Evolutionary conservation across 2,888 invertebrate species (phyloP), one percentile per base, ranked within the genome.

Genomic region (Scaptomyza parva): DNA sequence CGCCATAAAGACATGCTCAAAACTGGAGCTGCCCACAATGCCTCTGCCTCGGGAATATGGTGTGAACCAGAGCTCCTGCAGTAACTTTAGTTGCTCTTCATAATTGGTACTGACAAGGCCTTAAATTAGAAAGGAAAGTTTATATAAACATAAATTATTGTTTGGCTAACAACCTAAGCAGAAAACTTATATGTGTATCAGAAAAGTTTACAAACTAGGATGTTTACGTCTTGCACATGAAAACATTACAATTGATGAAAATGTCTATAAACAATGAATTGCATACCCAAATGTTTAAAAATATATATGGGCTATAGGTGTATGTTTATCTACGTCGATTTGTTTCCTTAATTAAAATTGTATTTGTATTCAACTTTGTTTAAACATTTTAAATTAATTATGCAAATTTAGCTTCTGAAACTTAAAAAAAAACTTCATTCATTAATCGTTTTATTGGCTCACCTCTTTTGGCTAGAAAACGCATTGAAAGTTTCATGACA

Each of bases 1-100:
- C 0, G 90, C 89, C 58, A 90, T 65, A 45, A 90, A 90, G 0
- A 90, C 86, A 52, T 90, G 90, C 55, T 90, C 90, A 43, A 90
- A 90, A 17, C 89, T 89, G 1, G 90, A 90, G 54, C 90, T 90
- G n/a, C 90, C 83, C n/a, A 88, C 50, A 18, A 78, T 75, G 8
- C 82, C 78, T 3, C 77, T 80, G 0, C 86, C 88, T 0, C 90
- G 81, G 2, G 90, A 88, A 37, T 89, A 90, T 0, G 82, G 90
- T 3, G 89, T 85, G 41, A 90, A 90, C 90, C 90, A 90, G 0
- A 88, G 78, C 0, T 89, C 83, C 30, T 78, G 75, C 1, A 90
- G 77, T 3, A 90, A 53, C 14, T 80, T 76, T 14, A 90, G 44
- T 48, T 90, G 90, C 0, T 70, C 80, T 2, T 87, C 78, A 17